Evolutionary conservation across 1,140 invertebrate species (phyloP).

Genomic region (Leptestheria dahalacensis): DNA sequence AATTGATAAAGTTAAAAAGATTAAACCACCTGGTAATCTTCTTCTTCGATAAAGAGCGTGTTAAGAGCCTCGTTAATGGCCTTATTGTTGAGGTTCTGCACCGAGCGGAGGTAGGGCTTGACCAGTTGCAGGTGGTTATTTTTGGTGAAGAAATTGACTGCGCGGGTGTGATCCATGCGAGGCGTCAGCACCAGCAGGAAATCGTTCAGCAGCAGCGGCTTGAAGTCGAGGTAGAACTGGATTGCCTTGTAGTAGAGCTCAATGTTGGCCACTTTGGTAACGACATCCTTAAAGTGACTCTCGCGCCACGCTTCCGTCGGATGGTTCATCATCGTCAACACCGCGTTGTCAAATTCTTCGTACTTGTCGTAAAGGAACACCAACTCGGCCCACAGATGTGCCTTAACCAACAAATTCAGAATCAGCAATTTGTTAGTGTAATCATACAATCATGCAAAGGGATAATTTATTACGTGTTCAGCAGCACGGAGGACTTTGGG

Average conservation of each 20-base stretch:
- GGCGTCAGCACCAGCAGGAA: slow-evolving; percentile 89
- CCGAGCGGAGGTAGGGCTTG: slow-evolving; percentile 91
- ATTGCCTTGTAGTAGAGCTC: slow-evolving; percentile 98
- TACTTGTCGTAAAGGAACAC: slow-evolving; percentile 99
- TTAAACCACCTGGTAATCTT: slow-evolving; percentile 68
- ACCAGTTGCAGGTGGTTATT: slow-evolving; percentile 80
- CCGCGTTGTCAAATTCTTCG: slow-evolving; percentile 99
- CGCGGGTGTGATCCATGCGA: slow-evolving; percentile 90
- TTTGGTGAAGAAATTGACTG: slow-evolving; percentile 53
- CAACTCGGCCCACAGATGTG: slow-evolving; percentile 96
- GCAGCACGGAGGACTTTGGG: slow-evolving; percentile 94
- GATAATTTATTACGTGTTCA: background rate
- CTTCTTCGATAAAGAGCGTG: slow-evolving; percentile 91
- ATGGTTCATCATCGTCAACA: slow-evolving; percentile 97
- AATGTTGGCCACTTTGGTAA: slow-evolving; percentile 98
- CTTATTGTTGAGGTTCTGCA: slow-evolving; percentile 97
- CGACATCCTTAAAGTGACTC: slow-evolving; percentile 98
- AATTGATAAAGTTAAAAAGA: background rate
- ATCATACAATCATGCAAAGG: background rate
- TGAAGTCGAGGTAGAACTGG: slow-evolving; percentile 97
- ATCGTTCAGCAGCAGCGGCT: slow-evolving; percentile 92
- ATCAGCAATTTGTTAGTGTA: background rate
- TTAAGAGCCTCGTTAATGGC: slow-evolving; percentile 98
- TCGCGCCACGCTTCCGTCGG: slow-evolving; percentile 98
- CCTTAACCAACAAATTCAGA: slow-evolving; percentile 33